A percentile compares a stretch with the other conserved stretches of the same genome.
Evolutionary conservation across 2,113 vertebrate species (phyloP).

Genomic region (Crotalus helleri): DNA sequence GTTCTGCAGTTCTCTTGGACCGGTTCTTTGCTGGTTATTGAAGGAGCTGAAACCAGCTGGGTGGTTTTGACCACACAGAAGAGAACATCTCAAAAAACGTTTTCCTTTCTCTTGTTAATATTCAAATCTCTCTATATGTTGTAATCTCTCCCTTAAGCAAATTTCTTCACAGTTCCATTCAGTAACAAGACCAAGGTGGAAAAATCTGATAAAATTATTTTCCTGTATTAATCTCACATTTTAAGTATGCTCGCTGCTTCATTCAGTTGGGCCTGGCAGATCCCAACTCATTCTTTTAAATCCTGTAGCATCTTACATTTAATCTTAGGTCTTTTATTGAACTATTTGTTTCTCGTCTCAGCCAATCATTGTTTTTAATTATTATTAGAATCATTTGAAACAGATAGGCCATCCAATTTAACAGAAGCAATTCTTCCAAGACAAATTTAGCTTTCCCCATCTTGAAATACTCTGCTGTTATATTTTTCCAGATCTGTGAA

Average conservation of each 20-base stretch:
- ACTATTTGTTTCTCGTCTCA: neutral
- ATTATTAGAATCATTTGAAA: neutral
- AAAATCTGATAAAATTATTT: neutral
- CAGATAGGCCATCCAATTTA: neutral
- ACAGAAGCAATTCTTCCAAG: neutral
- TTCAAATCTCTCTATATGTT: neutral
- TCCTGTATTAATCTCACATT: neutral
- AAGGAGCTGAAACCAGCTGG: neutral
- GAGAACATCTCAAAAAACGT: neutral
- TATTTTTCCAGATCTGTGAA: neutral
- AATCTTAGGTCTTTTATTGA: neutral
- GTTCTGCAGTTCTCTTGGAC: neutral
- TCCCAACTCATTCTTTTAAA: neutral
- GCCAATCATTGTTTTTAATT: neutral
- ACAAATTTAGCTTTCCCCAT: neutral
- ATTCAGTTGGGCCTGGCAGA: neutral
- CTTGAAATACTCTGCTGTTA: neutral
- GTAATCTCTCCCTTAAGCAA: neutral
- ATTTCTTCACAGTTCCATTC: neutral
- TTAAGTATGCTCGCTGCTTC: neutral
- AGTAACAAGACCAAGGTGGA: neutral
- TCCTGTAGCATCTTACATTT: neutral
- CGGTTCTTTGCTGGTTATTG: neutral
- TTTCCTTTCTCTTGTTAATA: neutral
- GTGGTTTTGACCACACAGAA: neutral